Evolutionary conservation across 2,888 invertebrate genomes (phyloP).

Genomic region (Apamea anceps): DNA sequence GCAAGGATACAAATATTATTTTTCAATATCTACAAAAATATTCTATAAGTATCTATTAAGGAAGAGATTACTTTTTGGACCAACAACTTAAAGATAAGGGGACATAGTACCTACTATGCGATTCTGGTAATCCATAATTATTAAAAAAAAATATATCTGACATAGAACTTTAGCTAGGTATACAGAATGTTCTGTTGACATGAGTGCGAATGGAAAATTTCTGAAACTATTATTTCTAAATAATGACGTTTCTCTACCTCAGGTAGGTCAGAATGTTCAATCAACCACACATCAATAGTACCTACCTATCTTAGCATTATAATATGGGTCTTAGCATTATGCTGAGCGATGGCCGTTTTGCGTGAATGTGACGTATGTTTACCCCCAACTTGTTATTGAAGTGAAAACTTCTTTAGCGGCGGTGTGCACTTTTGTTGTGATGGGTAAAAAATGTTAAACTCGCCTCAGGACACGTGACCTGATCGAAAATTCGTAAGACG

Average conservation of each 20-base stretch:
- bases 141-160: too few species aligned
- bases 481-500: too few species aligned
- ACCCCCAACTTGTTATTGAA: too few species aligned
- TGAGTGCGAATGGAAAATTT: background rate
- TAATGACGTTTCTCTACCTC: background rate
- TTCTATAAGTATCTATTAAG: conserved; percentile 8
- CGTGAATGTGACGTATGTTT: too few species aligned
- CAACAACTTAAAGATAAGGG: conserved; percentile 1
- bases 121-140: background rate
- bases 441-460: too few species aligned
- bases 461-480: too few species aligned
- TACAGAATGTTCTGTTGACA: background rate
- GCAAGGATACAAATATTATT: background rate
- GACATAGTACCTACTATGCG: background rate
- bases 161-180: too few species aligned
- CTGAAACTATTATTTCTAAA: background rate
- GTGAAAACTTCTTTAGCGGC: too few species aligned
- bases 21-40: conserved; percentile 1
- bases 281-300: background rate
- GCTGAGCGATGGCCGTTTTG: too few species aligned
- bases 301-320: too few species aligned
- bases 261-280: background rate
- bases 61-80: background rate
- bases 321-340: too few species aligned
- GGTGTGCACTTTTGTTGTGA: too few species aligned